These are phyloP conservation scores for Helarctos malayanus DNA, from an alignment of 2,797 vertebrate genomes.

Conservation along the genomic window DNA sequence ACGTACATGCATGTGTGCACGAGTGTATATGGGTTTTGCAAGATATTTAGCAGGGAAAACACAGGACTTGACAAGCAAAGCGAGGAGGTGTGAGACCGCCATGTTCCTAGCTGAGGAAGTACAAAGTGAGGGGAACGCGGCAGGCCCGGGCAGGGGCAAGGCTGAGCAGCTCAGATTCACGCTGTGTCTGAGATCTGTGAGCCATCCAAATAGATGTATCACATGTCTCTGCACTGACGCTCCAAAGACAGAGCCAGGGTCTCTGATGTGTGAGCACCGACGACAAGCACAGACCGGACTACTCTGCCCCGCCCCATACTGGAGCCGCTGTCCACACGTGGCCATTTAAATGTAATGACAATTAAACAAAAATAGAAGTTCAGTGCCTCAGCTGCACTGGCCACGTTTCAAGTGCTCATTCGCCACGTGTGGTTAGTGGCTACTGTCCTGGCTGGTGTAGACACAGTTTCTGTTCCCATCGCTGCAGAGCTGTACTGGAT, in stretches of 20 bases:
- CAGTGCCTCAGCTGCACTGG: neutral
- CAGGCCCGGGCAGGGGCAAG: neutral
- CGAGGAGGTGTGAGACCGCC: no score
- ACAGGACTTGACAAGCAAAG: neutral
- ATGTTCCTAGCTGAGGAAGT: neutral
- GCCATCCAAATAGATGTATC: no score
- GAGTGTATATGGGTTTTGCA: accelerated
- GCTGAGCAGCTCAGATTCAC: accelerated
- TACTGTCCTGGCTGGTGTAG: neutral
- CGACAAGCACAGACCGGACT: neutral
- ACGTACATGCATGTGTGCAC: neutral
- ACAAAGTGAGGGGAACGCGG: accelerated
- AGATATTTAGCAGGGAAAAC: neutral
- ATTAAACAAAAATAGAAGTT: neutral
- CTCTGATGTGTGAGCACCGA: neutral
- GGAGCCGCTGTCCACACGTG: neutral
- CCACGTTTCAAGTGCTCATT: neutral
- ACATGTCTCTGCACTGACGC: no score
- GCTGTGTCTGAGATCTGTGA: accelerated
- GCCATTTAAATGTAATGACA: neutral
- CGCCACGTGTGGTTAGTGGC: neutral
- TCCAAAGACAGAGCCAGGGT: no score
- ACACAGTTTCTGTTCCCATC: neutral
- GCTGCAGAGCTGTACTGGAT: no score
- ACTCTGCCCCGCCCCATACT: accelerated